A percentile compares a stretch with the other conserved stretches of the same genome.
Evolutionary conservation across 2,797 vertebrate species (phyloP).

Genomic region (Octomys mimax): DNA sequence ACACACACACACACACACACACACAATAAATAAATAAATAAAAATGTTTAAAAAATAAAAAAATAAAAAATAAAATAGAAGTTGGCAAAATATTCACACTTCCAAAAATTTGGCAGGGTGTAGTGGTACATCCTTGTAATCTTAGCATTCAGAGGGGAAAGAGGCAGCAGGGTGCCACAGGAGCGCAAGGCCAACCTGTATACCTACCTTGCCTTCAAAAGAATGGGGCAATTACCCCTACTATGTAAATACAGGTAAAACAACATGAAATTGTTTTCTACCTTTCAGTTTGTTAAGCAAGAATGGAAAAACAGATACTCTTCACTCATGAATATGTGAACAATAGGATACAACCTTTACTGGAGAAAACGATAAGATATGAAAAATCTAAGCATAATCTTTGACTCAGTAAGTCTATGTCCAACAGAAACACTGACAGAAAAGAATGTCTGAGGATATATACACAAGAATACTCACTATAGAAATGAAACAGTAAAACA

Average conservation of each 20-base stretch:
- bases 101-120: background rate
- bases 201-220: background rate
- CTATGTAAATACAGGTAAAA: background rate
- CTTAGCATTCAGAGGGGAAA: background rate
- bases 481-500: background rate
- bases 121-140: background rate
- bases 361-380: background rate
- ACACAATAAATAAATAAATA: too few species aligned
- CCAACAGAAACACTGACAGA: slow-evolving; percentile 18
- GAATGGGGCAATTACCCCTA: background rate
- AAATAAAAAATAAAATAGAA: background rate
- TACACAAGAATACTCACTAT: background rate
- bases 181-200: background rate
- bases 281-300: background rate
- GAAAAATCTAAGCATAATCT: background rate
- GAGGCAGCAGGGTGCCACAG: background rate
- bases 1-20: too few species aligned
- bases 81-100: background rate
- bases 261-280: background rate
- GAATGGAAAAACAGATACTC: background rate
- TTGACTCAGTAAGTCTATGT: background rate
- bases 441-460: background rate
- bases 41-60: slow-evolving; percentile 9
- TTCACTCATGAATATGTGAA: background rate
- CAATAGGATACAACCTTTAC: background rate